phyloP scores from a whole-genome alignment of 2,113 vertebrate genomes.

The Toxotes jaculatrix region DNA sequence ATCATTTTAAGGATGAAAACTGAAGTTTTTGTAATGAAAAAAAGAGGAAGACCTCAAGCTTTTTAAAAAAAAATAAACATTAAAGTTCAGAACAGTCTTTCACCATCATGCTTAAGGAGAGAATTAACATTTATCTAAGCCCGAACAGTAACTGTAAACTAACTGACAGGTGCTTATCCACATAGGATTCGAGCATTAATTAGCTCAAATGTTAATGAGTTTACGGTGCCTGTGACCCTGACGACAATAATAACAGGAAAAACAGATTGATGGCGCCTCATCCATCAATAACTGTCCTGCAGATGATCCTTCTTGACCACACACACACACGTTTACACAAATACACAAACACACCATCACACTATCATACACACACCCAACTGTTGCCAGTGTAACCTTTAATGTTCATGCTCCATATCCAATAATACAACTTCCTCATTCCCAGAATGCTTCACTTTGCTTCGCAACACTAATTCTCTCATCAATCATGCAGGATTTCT shows the following conservation, averaged over 20 bases:
- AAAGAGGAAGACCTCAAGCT: neutral
- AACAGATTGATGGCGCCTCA: conserved; percentile 41
- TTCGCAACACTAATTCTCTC: conserved; percentile 74
- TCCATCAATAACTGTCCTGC: conserved; percentile 57
- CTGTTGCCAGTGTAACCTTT: conserved; percentile 50
- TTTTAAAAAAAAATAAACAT: neutral
- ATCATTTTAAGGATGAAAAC: too few species aligned
- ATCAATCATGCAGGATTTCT: conserved; percentile 77
- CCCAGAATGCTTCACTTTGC: conserved; percentile 64
- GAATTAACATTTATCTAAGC: conserved; percentile 9
- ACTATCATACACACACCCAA: conserved; percentile 9
- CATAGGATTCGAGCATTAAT: conserved; percentile 16
- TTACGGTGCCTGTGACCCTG: conserved; percentile 29
- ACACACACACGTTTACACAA: conserved; percentile 3
- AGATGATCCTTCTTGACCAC: conserved; percentile 11
- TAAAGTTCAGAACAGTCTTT: too few species aligned
- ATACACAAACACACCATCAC: conserved; percentile 42
- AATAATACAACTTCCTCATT: conserved; percentile 63
- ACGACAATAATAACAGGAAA: conserved; percentile 28
- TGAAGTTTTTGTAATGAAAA: too few species aligned
- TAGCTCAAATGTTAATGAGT: conserved; percentile 52
- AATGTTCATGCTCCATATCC: conserved; percentile 52
- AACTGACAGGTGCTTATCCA: conserved; percentile 45
- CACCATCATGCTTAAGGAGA: neutral
- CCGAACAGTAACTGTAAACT: conserved; percentile 7